Evolutionary conservation across 1,140 invertebrate species (phyloP).

Genomic region (Portunus trituberculatus): DNA sequence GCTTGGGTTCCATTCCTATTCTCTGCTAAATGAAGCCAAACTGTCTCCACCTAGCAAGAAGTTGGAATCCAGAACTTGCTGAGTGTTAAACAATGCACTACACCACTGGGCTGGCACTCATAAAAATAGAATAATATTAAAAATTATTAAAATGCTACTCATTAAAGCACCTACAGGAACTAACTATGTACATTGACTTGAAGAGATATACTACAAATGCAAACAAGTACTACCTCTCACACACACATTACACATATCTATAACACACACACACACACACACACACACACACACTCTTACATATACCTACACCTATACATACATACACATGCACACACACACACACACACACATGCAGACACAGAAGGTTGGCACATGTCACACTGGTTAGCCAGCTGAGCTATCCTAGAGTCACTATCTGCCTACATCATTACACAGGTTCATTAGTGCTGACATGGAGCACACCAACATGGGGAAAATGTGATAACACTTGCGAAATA

Average conservation of each 20-base stretch:
- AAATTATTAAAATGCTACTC: not conserved
- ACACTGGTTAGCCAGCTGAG: conserved; percentile 49
- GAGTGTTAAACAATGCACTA: too few relatives aligned
- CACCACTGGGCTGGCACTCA: not conserved
- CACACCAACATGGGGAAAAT: not conserved
- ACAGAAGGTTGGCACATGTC: conserved; percentile 50
- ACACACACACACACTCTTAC: not conserved
- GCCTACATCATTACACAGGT: conserved; percentile 46
- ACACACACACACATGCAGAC: not conserved
- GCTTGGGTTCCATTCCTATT: too few relatives aligned
- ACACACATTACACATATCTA: not conserved
- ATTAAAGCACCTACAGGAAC: conserved; percentile 29
- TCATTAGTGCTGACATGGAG: not conserved
- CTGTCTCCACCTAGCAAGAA: too few relatives aligned
- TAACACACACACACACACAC: not conserved
- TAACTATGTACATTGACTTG: conserved; percentile 49
- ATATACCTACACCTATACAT: not conserved
- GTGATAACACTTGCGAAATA: not conserved
- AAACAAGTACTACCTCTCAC: not conserved
- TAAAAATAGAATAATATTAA: not conserved
- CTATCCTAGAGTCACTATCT: conserved; percentile 45
- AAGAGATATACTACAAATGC: not conserved
- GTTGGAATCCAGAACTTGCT: too few relatives aligned
- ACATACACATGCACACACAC: not conserved
- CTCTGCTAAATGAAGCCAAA: too few relatives aligned